phyloP scores from a whole-genome alignment of 2,888 invertebrate species.

The Troides aeacus region DNA sequence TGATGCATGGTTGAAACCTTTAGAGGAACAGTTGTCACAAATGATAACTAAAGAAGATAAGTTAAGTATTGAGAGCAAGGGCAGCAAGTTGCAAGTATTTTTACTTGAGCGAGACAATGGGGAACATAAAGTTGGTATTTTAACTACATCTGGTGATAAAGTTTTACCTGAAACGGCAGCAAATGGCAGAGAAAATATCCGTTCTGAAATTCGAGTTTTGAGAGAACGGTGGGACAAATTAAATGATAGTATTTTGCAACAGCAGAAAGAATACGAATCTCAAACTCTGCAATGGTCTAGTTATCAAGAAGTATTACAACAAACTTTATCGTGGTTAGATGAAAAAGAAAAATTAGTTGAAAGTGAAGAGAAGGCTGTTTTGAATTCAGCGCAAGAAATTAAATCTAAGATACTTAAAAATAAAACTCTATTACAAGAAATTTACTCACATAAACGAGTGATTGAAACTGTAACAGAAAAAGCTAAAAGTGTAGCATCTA shows the following conservation, averaged over 20 bases:
- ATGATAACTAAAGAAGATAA: slow-evolving; percentile 84
- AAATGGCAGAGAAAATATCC: slow-evolving; percentile 91
- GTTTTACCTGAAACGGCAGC: slow-evolving; percentile 96
- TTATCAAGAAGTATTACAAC: slow-evolving; percentile 91
- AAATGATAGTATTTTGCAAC: slow-evolving; percentile 89
- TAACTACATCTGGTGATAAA: slow-evolving; percentile 90
- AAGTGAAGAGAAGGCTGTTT: slow-evolving; percentile 84
- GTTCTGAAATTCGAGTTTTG: slow-evolving; percentile 89
- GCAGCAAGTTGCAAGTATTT: slow-evolving; percentile 85
- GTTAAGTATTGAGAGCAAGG: slow-evolving; percentile 82
- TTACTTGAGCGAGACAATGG: slow-evolving; percentile 91
- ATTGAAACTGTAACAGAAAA: slow-evolving; percentile 95
- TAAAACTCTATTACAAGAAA: slow-evolving; percentile 93
- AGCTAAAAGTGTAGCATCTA: slow-evolving; percentile 85
- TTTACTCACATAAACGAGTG: slow-evolving; percentile 92
- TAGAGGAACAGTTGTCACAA: slow-evolving; percentile 84
- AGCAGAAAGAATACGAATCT: slow-evolving; percentile 91
- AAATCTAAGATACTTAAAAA: slow-evolving; percentile 91
- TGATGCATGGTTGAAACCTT: slow-evolving; percentile 86
- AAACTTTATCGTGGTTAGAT: slow-evolving; percentile 92
- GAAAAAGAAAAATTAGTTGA: slow-evolving; percentile 89
- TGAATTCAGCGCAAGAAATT: slow-evolving; percentile 91
- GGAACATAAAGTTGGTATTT: slow-evolving; percentile 86
- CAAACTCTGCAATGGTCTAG: slow-evolving; percentile 90
- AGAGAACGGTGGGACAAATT: slow-evolving; percentile 94